phyloP scores from a whole-genome alignment of 2,113 vertebrate genomes.

The Panthera uncia region DNA sequence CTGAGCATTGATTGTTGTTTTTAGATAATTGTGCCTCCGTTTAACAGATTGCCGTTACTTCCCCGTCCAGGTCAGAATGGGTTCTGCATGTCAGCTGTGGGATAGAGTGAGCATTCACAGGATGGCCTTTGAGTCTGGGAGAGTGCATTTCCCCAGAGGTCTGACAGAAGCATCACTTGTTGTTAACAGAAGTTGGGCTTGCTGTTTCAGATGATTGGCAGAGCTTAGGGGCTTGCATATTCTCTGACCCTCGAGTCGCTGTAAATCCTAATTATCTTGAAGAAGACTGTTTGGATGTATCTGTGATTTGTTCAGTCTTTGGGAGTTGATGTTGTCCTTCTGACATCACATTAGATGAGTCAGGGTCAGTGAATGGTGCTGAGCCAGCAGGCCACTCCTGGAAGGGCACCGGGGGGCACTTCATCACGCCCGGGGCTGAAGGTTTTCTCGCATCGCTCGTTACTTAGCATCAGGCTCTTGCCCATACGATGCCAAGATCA shows the following conservation, averaged over 20 bases:
- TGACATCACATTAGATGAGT: background rate
- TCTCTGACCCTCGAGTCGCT: background rate
- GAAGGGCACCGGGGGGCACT: background rate
- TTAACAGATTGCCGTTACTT: background rate
- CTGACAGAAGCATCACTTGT: background rate
- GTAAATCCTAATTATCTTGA: background rate
- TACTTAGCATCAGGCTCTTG: background rate
- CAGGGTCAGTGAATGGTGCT: background rate
- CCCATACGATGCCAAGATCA: background rate
- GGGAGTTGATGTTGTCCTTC: background rate
- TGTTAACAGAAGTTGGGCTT: background rate
- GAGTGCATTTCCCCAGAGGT: background rate
- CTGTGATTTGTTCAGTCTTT: constrained; percentile 23
- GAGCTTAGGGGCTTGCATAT: constrained; percentile 10
- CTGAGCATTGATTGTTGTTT: background rate
- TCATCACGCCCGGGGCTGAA: accelerated
- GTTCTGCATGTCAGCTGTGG: background rate
- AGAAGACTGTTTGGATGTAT: background rate
- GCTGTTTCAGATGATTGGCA: background rate
- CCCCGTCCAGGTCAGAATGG: background rate
- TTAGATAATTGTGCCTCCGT: constrained; percentile 2
- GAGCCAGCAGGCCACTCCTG: background rate
- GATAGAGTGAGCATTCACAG: background rate
- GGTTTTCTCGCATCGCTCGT: background rate
- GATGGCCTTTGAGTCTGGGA: background rate